These are phyloP conservation scores for Esperia sulphurella DNA, from an alignment of 2,888 invertebrate species.

Conservation along the genomic window DNA sequence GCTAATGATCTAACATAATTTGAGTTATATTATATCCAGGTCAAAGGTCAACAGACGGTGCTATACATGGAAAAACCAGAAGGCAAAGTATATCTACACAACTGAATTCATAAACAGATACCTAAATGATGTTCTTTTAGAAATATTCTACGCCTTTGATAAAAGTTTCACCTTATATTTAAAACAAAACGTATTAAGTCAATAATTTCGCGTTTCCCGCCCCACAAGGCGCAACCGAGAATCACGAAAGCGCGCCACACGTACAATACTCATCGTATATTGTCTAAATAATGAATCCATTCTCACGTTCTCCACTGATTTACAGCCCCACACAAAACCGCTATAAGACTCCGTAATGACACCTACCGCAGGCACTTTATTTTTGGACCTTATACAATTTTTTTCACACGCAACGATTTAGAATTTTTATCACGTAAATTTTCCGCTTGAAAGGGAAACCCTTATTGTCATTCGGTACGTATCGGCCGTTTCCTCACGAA, in stretches of 20 bases:
- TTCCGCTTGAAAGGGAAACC: constrained; percentile 77
- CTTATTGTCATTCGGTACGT: constrained; percentile 70
- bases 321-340: constrained; percentile 60
- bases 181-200: constrained; percentile 2
- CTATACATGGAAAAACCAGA: too few species aligned
- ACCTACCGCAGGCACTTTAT: constrained; percentile 75
- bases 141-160: too few species aligned
- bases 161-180: not conserved
- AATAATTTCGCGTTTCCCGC: constrained; percentile 4
- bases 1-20: too few species aligned
- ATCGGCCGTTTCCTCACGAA: constrained; percentile 68
- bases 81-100: too few species aligned
- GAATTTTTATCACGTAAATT: constrained; percentile 78
- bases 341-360: constrained; percentile 67
- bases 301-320: constrained; percentile 70
- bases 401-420: constrained; percentile 74
- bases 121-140: not conserved
- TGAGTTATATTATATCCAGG: too few species aligned
- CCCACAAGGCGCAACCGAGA: constrained; percentile 8
- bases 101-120: not conserved
- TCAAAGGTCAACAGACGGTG: too few species aligned
- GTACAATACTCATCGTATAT: constrained; percentile 28
- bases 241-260: constrained; percentile 11
- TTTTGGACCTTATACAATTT: constrained; percentile 68
- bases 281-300: constrained; percentile 68